These are phyloP conservation scores for Heliconius aoede DNA, from an alignment of 2,888 invertebrate genomes.

Conservation along the genomic window DNA sequence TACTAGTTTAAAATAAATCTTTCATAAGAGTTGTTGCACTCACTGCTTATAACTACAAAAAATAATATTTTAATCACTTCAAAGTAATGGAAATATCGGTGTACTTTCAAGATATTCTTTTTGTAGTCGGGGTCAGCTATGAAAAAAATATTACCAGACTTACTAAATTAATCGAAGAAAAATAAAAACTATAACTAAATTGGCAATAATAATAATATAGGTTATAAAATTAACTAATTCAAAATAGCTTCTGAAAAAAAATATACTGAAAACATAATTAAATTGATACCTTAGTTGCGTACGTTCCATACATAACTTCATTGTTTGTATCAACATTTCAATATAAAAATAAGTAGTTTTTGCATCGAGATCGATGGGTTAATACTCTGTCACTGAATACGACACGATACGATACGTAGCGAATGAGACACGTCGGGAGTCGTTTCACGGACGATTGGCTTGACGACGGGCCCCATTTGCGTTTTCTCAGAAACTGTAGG, in stretches of 20 bases:
- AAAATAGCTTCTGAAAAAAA: too few relatives aligned
- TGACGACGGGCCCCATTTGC: conserved; percentile 45
- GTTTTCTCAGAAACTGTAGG: conserved; percentile 52
- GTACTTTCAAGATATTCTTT: too few relatives aligned
- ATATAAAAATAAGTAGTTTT: conserved; percentile 44
- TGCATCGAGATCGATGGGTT: conserved; percentile 50
- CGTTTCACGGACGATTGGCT: conserved; percentile 78
- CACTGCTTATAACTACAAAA: too few relatives aligned
- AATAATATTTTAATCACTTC: too few relatives aligned
- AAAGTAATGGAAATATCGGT: too few relatives aligned
- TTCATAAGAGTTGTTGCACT: too few relatives aligned
- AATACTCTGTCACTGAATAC: conserved; percentile 60
- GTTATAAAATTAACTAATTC: too few relatives aligned
- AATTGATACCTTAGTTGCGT: not conserved
- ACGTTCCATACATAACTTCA: not conserved
- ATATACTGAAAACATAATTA: not conserved
- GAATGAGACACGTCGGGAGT: conserved; percentile 79
- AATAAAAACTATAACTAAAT: too few relatives aligned
- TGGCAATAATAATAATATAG: too few relatives aligned
- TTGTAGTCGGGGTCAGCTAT: too few relatives aligned
- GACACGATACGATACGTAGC: conserved; percentile 61
- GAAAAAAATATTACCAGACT: too few relatives aligned
- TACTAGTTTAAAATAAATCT: not conserved
- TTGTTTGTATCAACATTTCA: not conserved
- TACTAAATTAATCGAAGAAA: too few relatives aligned